A percentile compares a stretch with the other conserved stretches of the same genome.
Conservation (phyloP, 64 coral and sea anemone species). For the Montipora efflorescens region DNA sequence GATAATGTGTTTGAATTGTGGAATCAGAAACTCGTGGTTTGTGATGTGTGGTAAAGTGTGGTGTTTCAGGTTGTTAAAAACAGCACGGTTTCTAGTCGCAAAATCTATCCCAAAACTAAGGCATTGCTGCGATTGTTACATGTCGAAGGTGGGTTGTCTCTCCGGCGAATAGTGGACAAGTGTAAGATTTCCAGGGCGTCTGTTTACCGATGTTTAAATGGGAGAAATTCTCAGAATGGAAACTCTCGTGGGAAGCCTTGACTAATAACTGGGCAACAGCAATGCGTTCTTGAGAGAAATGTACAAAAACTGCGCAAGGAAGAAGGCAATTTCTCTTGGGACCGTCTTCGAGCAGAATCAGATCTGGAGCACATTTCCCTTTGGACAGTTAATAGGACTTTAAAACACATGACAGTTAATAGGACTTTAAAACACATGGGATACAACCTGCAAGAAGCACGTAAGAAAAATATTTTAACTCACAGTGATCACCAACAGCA, state of each 20-base stretch:
- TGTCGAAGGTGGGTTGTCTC: too few species aligned
- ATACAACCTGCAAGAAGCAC: conserved; percentile 1
- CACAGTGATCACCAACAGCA: not conserved
- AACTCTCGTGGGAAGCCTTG: not conserved
- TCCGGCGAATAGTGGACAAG: too few species aligned
- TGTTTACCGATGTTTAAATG: not conserved
- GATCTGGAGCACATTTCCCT: not conserved
- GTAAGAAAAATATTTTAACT: conserved; percentile 28
- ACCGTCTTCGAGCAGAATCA: not conserved
- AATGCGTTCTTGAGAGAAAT: not conserved
- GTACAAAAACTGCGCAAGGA: not conserved
- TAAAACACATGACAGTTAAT: not conserved
- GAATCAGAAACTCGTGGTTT: too few species aligned
- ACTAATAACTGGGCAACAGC: conserved; percentile 1
- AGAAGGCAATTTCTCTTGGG: conserved; percentile 54
- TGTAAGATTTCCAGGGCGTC: not conserved
- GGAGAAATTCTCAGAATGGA: not conserved
- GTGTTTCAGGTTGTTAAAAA: too few species aligned
- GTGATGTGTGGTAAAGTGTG: too few species aligned
- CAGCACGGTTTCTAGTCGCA: too few species aligned
- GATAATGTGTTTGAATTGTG: too few species aligned
- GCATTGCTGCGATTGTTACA: too few species aligned
- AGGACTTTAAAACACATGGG: not conserved
- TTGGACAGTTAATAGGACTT: not conserved
- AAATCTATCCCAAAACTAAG: too few species aligned